Evolutionary conservation across 2,888 invertebrate genomes (phyloP).

Genomic region (Volucella bombylans): DNA sequence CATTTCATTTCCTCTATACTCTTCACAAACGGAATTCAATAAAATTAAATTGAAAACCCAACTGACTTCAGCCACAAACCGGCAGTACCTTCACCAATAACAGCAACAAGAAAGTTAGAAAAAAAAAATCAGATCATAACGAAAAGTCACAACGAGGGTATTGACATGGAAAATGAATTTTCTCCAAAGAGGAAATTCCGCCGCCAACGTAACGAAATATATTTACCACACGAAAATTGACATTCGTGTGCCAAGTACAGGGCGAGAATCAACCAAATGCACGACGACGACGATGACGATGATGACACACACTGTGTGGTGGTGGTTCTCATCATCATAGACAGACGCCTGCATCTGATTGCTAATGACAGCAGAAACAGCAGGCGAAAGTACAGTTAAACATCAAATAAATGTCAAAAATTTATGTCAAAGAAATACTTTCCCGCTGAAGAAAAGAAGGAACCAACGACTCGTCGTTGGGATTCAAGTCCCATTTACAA

Average conservation of each 20-base stretch:
- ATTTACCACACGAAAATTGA: constrained; percentile 35
- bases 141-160: constrained; percentile 60
- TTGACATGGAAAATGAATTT: constrained; percentile 72
- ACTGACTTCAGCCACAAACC: not conserved
- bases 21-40: constrained; percentile 53
- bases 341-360: not conserved
- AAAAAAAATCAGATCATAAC: constrained; percentile 60
- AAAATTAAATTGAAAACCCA: constrained; percentile 51
- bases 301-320: constrained; percentile 16
- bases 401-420: constrained; percentile 29
- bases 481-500: too few species aligned
- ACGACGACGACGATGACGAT: constrained; percentile 13
- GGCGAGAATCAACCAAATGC: not conserved
- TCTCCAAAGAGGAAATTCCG: constrained; percentile 49
- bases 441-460: too few species aligned
- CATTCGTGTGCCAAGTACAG: constrained; percentile 11
- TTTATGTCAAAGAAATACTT: constrained; percentile 29
- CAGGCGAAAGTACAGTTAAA: constrained; percentile 14
- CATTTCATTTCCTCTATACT: not conserved
- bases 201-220: constrained; percentile 26
- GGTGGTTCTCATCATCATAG: too few species aligned
- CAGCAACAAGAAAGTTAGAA: constrained; percentile 26
- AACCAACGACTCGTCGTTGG: too few species aligned
- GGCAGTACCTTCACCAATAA: not conserved
- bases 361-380: constrained; percentile 18